Percentiles rank a stretch among this genome's conserved stretches.
Conservation (phyloP, 2,797 vertebrate species). For the Periophthalmus magnuspinnatus region DNA sequence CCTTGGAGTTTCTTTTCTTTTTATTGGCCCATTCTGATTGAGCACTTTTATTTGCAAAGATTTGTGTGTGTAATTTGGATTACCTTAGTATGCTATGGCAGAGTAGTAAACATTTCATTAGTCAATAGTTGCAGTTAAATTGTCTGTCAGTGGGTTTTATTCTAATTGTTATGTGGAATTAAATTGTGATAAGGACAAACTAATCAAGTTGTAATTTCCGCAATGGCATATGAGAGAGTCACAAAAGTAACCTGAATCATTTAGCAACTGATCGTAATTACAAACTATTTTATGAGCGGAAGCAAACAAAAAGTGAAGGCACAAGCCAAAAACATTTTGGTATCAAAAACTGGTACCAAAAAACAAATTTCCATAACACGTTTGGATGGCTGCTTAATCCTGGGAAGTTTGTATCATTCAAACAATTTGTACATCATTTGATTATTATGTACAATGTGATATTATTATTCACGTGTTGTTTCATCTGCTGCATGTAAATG, state of each 20-base stretch:
- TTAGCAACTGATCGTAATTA: background rate
- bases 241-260: background rate
- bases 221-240: background rate
- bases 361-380: too few species aligned
- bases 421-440: too few species aligned
- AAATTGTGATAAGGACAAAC: conserved; percentile 29
- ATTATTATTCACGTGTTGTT: too few species aligned
- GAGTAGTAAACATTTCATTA: conserved; percentile 47
- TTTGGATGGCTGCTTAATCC: too few species aligned
- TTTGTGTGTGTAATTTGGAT: background rate
- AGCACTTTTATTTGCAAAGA: conserved; percentile 5
- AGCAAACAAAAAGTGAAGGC: background rate
- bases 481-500: too few species aligned
- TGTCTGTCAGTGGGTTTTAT: conserved; percentile 22
- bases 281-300: background rate
- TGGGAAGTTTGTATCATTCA: too few species aligned
- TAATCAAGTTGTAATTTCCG: conserved; percentile 2
- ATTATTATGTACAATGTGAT: too few species aligned
- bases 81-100: conserved; percentile 43
- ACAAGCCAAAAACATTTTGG: background rate
- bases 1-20: background rate
- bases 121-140: conserved; percentile 36
- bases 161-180: conserved; percentile 27
- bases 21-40: background rate
- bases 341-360: too few species aligned